Percentiles rank a stretch among this genome's conserved stretches.
phyloP scores from a whole-genome alignment of 2,113 vertebrate species.

The Penelope pileata region DNA sequence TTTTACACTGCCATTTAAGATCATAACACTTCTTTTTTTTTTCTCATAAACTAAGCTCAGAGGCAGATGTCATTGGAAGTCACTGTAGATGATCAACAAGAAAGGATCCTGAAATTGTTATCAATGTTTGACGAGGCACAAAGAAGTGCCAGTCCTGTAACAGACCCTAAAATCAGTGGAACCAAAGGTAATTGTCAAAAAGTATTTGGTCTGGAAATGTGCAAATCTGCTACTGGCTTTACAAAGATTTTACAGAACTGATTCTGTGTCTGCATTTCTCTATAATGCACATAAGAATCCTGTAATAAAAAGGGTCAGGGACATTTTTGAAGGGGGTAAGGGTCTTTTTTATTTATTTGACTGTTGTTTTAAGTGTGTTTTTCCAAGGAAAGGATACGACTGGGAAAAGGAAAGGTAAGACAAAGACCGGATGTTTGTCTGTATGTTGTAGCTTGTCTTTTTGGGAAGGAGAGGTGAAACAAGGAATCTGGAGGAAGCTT shows the following conservation, averaged over 20 bases:
- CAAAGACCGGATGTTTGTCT: background rate
- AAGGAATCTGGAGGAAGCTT: background rate
- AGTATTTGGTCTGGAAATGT: background rate
- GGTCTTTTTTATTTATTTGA: background rate
- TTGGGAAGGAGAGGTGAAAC: background rate
- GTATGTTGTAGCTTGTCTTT: background rate
- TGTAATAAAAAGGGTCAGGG: background rate
- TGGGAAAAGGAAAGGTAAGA: background rate
- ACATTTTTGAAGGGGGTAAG: background rate
- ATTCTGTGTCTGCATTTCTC: background rate
- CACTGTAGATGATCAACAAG: background rate
- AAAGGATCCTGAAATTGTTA: constrained; percentile 13
- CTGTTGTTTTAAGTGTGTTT: background rate
- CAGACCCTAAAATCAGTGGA: background rate
- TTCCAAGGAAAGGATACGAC: background rate
- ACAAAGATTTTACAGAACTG: background rate
- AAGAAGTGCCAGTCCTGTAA: background rate
- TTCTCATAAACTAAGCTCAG: background rate
- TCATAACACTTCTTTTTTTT: background rate
- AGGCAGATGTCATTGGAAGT: background rate
- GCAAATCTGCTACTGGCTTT: background rate
- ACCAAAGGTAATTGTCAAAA: background rate
- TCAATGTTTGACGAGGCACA: background rate
- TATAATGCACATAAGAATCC: background rate
- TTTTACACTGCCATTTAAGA: background rate